These are phyloP conservation scores for Drosophila nr. fundita DNA, from an alignment of 2,888 invertebrate species.

Conservation along the genomic window DNA sequence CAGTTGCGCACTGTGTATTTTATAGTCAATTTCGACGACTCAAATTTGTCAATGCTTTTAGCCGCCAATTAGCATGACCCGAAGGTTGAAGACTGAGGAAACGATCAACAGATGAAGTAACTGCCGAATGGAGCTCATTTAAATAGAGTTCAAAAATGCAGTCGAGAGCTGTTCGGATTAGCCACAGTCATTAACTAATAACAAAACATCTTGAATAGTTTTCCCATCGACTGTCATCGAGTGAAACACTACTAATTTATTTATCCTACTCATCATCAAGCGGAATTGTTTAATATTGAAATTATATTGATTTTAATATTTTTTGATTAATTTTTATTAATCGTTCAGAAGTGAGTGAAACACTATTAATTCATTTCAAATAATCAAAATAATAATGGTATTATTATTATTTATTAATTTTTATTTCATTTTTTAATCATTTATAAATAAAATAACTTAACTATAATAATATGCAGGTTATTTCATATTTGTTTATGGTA, in stretches of 20 bases:
- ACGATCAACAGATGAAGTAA: slow-evolving; percentile 10
- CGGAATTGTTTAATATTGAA: neutral
- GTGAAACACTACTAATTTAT: neutral
- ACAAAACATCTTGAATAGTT: slow-evolving; percentile 8
- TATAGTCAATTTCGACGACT: slow-evolving; percentile 24
- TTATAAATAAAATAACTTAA: neutral
- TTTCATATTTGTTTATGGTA: neutral
- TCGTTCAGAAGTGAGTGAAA: neutral
- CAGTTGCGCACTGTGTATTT: slow-evolving; percentile 32
- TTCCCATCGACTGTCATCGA: slow-evolving; percentile 20
- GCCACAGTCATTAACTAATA: slow-evolving; percentile 10
- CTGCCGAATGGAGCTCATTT: slow-evolving; percentile 34
- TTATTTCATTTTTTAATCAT: neutral
- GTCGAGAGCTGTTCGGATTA: slow-evolving; percentile 28
- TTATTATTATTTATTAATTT: neutral
- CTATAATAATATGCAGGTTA: neutral
- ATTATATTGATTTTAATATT: neutral
- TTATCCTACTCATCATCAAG: neutral
- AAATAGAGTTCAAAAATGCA: slow-evolving; percentile 12
- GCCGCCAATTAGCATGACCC: slow-evolving; percentile 55
- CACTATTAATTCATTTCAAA: neutral
- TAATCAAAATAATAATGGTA: neutral
- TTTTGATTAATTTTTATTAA: neutral
- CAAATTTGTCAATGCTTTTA: slow-evolving; percentile 50
- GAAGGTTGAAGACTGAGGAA: slow-evolving; percentile 38